Base-by-base conservation (phyloP, 2,797 vertebrate species). In the Dicrostonyx torquatus region DNA sequence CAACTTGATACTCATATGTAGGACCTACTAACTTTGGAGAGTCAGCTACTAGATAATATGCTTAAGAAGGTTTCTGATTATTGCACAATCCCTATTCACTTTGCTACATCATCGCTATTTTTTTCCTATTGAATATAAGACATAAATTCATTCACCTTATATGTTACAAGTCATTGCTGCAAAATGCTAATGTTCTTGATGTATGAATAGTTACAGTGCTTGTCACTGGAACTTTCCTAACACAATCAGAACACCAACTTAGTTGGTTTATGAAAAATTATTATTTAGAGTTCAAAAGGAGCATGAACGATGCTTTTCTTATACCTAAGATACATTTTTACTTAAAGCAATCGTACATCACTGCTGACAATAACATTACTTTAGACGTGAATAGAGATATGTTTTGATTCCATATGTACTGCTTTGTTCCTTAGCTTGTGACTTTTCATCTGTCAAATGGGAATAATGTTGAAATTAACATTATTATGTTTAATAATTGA, bases 391-490 rank as follows among this genome's bases (percentile, higher is more conserved):
- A 40, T 29, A 31, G 12, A 53, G 45, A 10, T 18, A 29, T 4
- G 64, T 50, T 43, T 66, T 9, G 7, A 60, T 89, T 93, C 29
- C 75, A 68, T 31, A 50, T 48, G 11, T 66, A 24, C 53, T 73
- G 4, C 14, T 86, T 78, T 3, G 40, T 73, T 68, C 34, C 20
- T 70, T 37, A 11, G 11, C 7, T 79, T 72, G 66, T 58, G n/a
- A 92, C 60, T 88, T 55, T 48, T 93, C 37, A 88, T 77, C 43
- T 89, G 64, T 84, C 91, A 86, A 66, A 78, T 66, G 79, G 40
- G 66, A 68, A 50, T 45, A 64, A 31, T 43, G 83, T 2, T 82
- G 72, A 87, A 50, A 73, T 87, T 64, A 43, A 68, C 9, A 79
- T 22, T 58, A 58, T 58, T 58, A 58, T 58, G 55, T 58, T 22